Percentiles rank a stretch among this genome's conserved stretches.
Evolutionary conservation across 2,888 invertebrate genomes (phyloP).

Genomic region (Clepsis dumicolana): DNA sequence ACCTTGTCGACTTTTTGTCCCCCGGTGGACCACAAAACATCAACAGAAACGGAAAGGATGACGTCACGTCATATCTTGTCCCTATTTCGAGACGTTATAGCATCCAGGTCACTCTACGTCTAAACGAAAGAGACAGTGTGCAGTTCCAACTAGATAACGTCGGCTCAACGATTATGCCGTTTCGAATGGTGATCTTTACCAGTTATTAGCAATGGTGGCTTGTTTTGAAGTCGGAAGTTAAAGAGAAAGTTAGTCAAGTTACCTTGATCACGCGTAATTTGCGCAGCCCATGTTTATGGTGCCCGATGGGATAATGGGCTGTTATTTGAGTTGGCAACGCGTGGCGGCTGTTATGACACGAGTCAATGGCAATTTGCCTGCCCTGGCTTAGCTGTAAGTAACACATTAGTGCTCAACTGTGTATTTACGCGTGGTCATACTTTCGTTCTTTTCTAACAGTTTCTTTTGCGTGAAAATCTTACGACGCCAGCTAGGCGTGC

Average conservation of each 20-base stretch:
- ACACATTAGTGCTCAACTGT: slow-evolving; percentile 23
- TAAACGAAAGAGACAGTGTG: not conserved
- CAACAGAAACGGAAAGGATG: slow-evolving; percentile 39
- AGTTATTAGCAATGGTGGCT: slow-evolving; percentile 14
- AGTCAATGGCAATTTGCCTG: slow-evolving; percentile 30
- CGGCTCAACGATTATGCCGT: not conserved
- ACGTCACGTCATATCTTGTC: slow-evolving; percentile 25
- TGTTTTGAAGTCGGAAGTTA: slow-evolving; percentile 15
- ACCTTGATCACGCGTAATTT: slow-evolving; percentile 23
- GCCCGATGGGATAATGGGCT: slow-evolving; percentile 32
- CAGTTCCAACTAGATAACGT: slow-evolving; percentile 7
- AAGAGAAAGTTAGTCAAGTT: slow-evolving; percentile 36
- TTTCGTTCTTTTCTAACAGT: slow-evolving; percentile 36
- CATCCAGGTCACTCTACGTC: not conserved
- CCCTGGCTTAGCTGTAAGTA: slow-evolving; percentile 28
- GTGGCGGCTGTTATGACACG: slow-evolving; percentile 24
- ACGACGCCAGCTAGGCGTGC: not conserved
- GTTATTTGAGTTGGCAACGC: slow-evolving; percentile 30
- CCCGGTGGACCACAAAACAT: slow-evolving; percentile 24
- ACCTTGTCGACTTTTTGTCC: slow-evolving; percentile 37
- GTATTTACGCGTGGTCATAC: slow-evolving; percentile 6
- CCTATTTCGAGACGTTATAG: slow-evolving; percentile 1
- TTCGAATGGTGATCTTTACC: slow-evolving; percentile 5
- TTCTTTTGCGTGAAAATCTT: slow-evolving; percentile 34
- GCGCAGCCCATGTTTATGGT: slow-evolving; percentile 24